A percentile compares a stretch with the other conserved stretches of the same genome.
Evolutionary conservation across 2,888 invertebrate species (phyloP).

Genomic region (Lissonota sp.): DNA sequence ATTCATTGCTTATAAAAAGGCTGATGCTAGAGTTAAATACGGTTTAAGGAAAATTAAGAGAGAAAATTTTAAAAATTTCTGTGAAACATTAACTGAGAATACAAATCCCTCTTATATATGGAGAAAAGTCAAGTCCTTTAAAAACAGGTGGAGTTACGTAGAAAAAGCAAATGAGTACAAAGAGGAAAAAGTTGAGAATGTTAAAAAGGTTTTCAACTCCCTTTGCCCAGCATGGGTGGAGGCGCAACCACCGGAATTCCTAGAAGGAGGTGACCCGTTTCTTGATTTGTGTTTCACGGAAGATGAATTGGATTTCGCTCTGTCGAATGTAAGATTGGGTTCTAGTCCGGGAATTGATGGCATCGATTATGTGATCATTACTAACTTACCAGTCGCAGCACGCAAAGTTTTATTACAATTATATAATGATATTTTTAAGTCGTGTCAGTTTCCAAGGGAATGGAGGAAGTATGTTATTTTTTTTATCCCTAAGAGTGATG

Average conservation of each 20-base stretch:
- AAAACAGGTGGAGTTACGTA: slow-evolving; percentile 25
- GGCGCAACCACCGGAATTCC: slow-evolving; percentile 2
- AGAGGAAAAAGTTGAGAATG: no score
- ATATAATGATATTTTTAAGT: slow-evolving; percentile 29
- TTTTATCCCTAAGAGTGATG: slow-evolving; percentile 39
- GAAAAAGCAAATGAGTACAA: no score
- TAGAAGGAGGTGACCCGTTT: slow-evolving; percentile 2
- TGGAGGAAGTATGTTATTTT: slow-evolving; percentile 37
- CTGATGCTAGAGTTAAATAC: slow-evolving; percentile 8
- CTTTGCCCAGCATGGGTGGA: slow-evolving; percentile 14
- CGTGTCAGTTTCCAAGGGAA: neutral
- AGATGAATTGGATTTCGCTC: slow-evolving; percentile 17
- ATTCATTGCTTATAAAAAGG: slow-evolving; percentile 5
- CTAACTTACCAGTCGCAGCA: neutral
- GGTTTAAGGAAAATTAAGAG: slow-evolving; percentile 24
- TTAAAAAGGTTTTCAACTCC: neutral
- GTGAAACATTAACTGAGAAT: slow-evolving; percentile 16
- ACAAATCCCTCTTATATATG: slow-evolving; percentile 28
- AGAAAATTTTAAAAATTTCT: slow-evolving; percentile 32
- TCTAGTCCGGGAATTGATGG: slow-evolving; percentile 46
- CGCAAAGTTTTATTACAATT: slow-evolving; percentile 1
- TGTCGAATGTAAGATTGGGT: slow-evolving; percentile 10
- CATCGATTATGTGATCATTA: slow-evolving; percentile 42
- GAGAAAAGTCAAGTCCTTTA: slow-evolving; percentile 26
- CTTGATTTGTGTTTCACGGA: slow-evolving; percentile 10